Evolutionary conservation across 2,888 invertebrate species (phyloP), one percentile per base, ranked within the genome.

Genomic region (Digitonthophagus gazella): DNA sequence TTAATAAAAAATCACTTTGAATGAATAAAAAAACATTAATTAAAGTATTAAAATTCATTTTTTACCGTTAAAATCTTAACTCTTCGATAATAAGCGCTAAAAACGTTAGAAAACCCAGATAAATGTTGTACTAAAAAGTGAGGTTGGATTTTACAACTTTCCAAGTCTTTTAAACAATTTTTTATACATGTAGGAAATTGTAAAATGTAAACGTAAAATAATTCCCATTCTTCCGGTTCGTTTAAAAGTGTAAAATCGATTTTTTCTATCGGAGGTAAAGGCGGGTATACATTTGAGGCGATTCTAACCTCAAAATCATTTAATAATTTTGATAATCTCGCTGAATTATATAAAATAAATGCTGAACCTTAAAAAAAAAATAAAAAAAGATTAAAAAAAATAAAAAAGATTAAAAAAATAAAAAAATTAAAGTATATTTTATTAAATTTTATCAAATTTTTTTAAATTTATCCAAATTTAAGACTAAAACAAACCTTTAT

Each of bases 321-420:
- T 69, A 91, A 83, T 66, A 93, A 85, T 0, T 89, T 87, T 75
- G 88, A 86, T 65, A 93, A 78, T 72, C 93, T 86, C 0, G 91
- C 92, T 78, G 89, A 89, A 78, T 94, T 94, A 80, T 94, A 93
- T 20, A 93, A 83, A 69, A 93, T 86, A 80, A 93, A 93, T 19
- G 90, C 84, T 44, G 90, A 90, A 66, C 91, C 92, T 92, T 73
- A 20, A 72, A 72, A 68, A 68, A 69, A 66, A 68, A 57, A 57
- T n/a, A 14, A 16, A 18, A 58, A 71, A 57, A 58, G 57, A 64
- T 67, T n/a, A 8, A 67, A 18, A 22, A 63, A 14, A 64, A 16
- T 58, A n/a, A 16, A 58, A n/a, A n/a, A n/a, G n/a, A n/a, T n/a
- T 61, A 71, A 56, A 57, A 63, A 63, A 67, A 14, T 11, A 66